phyloP scores from a whole-genome alignment of 2,888 invertebrate species.

The Lycophotia porphyrea region DNA sequence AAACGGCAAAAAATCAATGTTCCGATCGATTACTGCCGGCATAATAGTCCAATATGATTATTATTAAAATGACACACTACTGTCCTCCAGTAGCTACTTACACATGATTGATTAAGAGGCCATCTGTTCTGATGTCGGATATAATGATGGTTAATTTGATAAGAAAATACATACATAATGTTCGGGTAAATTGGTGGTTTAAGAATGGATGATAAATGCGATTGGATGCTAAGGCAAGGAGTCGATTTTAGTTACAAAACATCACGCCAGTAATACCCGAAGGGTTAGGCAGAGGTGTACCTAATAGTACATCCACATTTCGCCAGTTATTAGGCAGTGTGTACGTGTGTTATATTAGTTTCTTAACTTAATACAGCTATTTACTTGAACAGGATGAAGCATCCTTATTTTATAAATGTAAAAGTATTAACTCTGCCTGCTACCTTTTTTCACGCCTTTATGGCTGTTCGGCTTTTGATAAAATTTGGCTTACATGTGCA shows the following conservation, averaged over 20 bases:
- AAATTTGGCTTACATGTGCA: too few species aligned
- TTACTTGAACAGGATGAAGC: background rate
- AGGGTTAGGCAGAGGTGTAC: background rate
- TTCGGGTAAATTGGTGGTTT: conserved; percentile 52
- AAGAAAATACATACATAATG: conserved; percentile 49
- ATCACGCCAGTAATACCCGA: background rate
- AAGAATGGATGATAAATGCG: conserved; percentile 25
- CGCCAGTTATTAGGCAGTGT: background rate
- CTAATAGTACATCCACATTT: background rate
- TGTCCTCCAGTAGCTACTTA: conserved; percentile 67
- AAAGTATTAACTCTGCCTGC: background rate
- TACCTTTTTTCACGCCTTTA: background rate
- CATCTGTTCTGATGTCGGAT: conserved; percentile 65
- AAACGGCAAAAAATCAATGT: conserved; percentile 69
- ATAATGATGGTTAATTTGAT: conserved; percentile 64
- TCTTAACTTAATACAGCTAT: background rate
- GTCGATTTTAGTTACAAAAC: background rate
- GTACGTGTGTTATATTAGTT: too few species aligned
- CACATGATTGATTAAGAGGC: conserved; percentile 70
- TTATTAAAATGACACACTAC: conserved; percentile 68
- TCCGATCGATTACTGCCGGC: conserved; percentile 58
- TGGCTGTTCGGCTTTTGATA: background rate
- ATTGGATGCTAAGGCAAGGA: conserved; percentile 1
- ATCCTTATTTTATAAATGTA: background rate
- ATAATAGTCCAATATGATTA: conserved; percentile 67